Percentiles rank a stretch among this genome's conserved stretches.
Conservation (phyloP, 1,140 invertebrate species). For the Apis florea region DNA sequence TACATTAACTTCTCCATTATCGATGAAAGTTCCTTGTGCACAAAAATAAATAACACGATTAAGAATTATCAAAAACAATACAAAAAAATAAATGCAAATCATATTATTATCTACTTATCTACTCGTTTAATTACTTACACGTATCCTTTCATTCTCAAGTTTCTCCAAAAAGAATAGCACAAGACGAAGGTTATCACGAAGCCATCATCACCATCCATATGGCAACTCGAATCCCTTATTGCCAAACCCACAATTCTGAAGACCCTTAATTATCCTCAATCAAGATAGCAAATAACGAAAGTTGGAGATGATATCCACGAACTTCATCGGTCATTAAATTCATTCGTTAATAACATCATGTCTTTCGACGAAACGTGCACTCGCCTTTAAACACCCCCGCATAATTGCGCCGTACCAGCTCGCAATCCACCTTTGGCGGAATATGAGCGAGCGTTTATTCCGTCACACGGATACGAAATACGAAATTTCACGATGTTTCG, state of each 20-base stretch:
- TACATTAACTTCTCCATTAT: too few relatives aligned
- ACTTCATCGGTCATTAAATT: conserved; percentile 30
- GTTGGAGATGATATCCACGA: conserved; percentile 4
- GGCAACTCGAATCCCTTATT: neutral
- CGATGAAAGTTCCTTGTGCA: too few relatives aligned
- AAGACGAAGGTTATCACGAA: neutral
- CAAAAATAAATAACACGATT: too few relatives aligned
- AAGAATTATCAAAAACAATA: too few relatives aligned
- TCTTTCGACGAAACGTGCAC: conserved; percentile 18
- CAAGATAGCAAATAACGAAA: conserved; percentile 10
- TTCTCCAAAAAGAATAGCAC: neutral
- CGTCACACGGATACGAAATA: conserved; percentile 15
- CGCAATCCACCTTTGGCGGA: neutral
- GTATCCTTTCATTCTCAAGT: neutral
- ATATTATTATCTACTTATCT: too few relatives aligned
- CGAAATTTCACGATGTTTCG: conserved; percentile 37
- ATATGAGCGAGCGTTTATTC: conserved; percentile 15
- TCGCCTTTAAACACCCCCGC: conserved; percentile 40
- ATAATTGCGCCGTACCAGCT: conserved; percentile 28
- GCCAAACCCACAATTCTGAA: neutral
- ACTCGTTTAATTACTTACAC: neutral
- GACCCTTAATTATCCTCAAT: conserved; percentile 21
- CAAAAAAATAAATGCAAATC: too few relatives aligned
- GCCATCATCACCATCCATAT: neutral
- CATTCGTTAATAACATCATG: conserved; percentile 45